Evolutionary conservation across 2,113 vertebrate genomes (phyloP).

Genomic region (Balaeniceps rex): DNA sequence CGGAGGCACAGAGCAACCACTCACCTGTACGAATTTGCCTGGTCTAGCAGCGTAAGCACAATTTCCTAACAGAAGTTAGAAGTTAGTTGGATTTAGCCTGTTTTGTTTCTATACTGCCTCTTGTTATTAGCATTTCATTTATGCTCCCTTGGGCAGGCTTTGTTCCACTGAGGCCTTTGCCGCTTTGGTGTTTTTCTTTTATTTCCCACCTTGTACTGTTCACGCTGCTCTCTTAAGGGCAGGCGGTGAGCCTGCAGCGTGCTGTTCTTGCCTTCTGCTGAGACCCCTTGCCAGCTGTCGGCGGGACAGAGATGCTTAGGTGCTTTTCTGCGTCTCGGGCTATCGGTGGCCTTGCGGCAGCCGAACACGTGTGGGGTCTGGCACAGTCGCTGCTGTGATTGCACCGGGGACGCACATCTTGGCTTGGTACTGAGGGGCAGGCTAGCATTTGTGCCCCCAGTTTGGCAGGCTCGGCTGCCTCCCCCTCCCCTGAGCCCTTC

Average conservation of each 20-base stretch:
- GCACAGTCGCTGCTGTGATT: rapidly evolving
- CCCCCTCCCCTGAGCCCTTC: neutral
- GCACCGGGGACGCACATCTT: rapidly evolving
- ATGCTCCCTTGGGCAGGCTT: neutral
- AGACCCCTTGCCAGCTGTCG: too few relatives aligned
- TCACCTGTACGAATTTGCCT: neutral
- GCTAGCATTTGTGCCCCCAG: rapidly evolving
- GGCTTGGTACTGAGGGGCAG: neutral
- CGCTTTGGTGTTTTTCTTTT: neutral
- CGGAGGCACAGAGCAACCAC: neutral
- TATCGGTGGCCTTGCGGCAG: neutral
- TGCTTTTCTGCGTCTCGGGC: neutral
- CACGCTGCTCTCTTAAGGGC: neutral
- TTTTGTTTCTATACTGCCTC: neutral
- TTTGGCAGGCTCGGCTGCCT: too few relatives aligned
- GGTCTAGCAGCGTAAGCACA: neutral
- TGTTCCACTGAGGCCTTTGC: neutral
- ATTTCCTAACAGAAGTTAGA: neutral
- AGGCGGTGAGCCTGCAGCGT: neutral
- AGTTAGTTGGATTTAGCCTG: neutral
- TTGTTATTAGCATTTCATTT: neutral
- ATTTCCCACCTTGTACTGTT: neutral
- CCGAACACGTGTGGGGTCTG: neutral
- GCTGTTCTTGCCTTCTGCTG: neutral
- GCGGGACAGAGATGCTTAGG: rapidly evolving